Evolutionary conservation across 2,797 vertebrate genomes (phyloP), one percentile per base, ranked within the genome.

Genomic region (Squalus acanthias): DNA sequence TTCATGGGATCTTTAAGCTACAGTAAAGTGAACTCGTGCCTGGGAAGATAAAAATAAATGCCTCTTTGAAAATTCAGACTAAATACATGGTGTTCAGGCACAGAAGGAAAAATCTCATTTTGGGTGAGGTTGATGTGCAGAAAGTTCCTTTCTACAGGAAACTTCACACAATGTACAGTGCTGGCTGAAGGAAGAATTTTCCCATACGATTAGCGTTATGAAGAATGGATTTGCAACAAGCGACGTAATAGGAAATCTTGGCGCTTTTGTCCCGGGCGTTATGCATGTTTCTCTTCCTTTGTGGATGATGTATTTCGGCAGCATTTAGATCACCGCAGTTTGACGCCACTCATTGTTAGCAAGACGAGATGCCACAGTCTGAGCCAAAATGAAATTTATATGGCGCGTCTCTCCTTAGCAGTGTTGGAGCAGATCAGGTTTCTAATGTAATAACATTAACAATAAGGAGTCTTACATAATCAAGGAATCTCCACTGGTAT

Each of bases 361-460:
- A 93, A 93, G n/a, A 24, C n/a, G n/a, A 93, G n/a, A 46, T 46
- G 63, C 91, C 63, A 46, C n/a, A 69, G 24, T 95, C 69, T 57
- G 94, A 95, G 70, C 94, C 94, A 53, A 50, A 53, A 46, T 95
- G 46, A 46, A 95, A 95, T 72, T 50, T 53, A 63, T 67, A 95
- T 15, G 63, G 39, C 46, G 24, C 67, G 8, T 57, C 70, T 74
- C 24, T 70, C n/a, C 87, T 20, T 57, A 63, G 69, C 39, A 95
- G 46, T 53, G 3, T 57, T 74, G 46, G 10, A 53, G 4, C 67
- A 53, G 69, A 95, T 95, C 69, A 74, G 46, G 9, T 95, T 95
- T 95, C 69, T 17, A 95, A 74, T 29, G 46, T 57, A 29, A 57
- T 33, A 74, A 74, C 24, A 74, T 72, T 95, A 17, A 5, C 93